Conservation (phyloP, 2,888 invertebrate species). For the Cremastinae sp. region DNA sequence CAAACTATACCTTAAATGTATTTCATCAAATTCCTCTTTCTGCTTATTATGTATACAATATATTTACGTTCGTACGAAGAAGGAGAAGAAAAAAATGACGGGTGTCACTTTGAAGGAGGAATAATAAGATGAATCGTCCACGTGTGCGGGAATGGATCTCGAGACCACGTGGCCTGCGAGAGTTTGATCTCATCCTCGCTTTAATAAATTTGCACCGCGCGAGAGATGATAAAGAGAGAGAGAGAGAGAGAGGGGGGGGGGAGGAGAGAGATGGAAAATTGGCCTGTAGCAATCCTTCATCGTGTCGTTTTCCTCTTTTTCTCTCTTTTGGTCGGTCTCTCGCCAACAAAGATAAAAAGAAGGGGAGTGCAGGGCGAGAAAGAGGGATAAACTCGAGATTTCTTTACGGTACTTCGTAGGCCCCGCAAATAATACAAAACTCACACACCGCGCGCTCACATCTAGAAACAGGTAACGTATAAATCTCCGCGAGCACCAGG, state of each 20-base stretch:
- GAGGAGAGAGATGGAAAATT: conserved; percentile 12
- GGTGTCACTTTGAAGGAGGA: not conserved
- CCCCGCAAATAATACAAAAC: conserved; percentile 16
- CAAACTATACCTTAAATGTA: no score
- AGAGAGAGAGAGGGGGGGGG: conserved; percentile 43
- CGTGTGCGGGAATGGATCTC: conserved; percentile 33
- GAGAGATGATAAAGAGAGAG: not conserved
- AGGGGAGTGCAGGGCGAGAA: not conserved
- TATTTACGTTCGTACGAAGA: not conserved
- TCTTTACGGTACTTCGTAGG: conserved; percentile 48
- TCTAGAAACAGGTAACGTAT: conserved; percentile 26
- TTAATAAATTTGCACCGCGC: conserved; percentile 52
- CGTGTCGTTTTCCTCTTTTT: not conserved
- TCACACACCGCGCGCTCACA: conserved; percentile 15
- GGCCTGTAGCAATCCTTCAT: conserved; percentile 52
- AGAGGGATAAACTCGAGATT: conserved; percentile 16
- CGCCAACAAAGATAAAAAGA: conserved; percentile 1
- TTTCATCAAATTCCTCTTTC: no score
- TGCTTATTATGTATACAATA: no score
- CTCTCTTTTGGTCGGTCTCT: conserved; percentile 4
- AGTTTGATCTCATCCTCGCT: conserved; percentile 48
- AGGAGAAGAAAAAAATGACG: not conserved
- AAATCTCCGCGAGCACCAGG: conserved; percentile 50
- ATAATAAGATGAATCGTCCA: conserved; percentile 8
- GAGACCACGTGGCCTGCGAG: conserved; percentile 47